A percentile compares a stretch with the other conserved stretches of the same genome.
These are phyloP conservation scores for Leptocoma aspasia DNA, from an alignment of 2,113 vertebrate species.

Conservation along the genomic window DNA sequence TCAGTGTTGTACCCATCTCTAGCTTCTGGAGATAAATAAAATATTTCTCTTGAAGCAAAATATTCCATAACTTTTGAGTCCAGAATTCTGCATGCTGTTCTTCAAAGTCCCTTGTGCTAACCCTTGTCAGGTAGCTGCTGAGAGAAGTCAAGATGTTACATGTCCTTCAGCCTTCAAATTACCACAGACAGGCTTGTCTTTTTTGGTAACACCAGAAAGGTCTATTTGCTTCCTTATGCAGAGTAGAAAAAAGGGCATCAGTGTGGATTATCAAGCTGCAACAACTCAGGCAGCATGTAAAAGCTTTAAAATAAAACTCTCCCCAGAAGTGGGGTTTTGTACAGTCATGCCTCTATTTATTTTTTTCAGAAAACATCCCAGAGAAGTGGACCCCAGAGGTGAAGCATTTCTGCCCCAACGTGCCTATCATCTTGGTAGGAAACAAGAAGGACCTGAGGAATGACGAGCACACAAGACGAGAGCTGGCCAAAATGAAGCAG, in stretches of 20 bases:
- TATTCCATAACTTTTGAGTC: background rate
- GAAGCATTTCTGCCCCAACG: constrained; percentile 98
- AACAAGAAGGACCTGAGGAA: constrained; percentile 99
- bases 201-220: background rate
- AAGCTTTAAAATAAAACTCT: background rate
- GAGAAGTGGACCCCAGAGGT: constrained; percentile 99
- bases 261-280: background rate
- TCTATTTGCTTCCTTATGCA: background rate
- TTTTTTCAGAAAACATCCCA: constrained; percentile 91
- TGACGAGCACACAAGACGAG: constrained; percentile 95
- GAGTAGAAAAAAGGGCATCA: background rate
- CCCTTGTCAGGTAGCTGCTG: background rate
- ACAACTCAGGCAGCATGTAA: background rate
- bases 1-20: background rate
- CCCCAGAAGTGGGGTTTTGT: background rate
- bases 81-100: background rate
- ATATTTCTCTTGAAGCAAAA: background rate
- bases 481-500: constrained; percentile 99
- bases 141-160: background rate
- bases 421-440: constrained; percentile 97
- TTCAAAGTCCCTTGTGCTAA: background rate
- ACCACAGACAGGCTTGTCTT: background rate
- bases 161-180: background rate
- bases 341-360: background rate
- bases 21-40: background rate